Evolutionary conservation across 2,113 vertebrate genomes (phyloP).

Genomic region (Hypomesus transpacificus): DNA sequence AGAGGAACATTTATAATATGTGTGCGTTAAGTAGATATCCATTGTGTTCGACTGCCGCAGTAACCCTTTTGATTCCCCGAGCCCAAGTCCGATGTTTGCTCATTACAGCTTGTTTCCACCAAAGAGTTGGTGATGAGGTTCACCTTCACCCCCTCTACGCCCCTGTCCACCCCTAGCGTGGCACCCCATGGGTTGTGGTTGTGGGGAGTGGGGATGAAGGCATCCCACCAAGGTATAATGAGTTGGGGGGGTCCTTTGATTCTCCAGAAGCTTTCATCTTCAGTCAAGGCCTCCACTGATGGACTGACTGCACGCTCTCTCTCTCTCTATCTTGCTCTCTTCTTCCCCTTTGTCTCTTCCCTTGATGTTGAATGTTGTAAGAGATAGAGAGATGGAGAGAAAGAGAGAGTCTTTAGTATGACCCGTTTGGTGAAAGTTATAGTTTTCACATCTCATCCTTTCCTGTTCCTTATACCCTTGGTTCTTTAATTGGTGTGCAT

Average conservation of each 20-base stretch:
- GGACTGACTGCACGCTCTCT: constrained; percentile 51
- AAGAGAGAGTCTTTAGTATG: constrained; percentile 50
- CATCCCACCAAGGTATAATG: constrained; percentile 63
- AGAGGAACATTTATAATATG: neutral
- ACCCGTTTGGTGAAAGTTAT: constrained; percentile 43
- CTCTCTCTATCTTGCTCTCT: constrained; percentile 38
- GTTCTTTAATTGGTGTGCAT: constrained; percentile 57
- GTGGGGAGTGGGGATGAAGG: constrained; percentile 45
- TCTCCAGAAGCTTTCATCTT: constrained; percentile 67
- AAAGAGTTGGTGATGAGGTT: neutral
- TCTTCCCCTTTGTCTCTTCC: constrained; percentile 60
- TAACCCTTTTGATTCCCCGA: neutral
- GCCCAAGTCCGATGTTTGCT: neutral
- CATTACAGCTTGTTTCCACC: constrained; percentile 13
- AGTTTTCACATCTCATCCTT: constrained; percentile 35
- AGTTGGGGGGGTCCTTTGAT: constrained; percentile 65
- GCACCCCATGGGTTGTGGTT: constrained; percentile 30
- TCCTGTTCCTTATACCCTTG: constrained; percentile 28
- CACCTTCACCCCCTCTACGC: constrained; percentile 32
- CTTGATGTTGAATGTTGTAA: constrained; percentile 61
- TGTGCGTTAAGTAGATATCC: neutral
- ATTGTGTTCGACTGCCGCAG: neutral
- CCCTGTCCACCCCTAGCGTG: constrained; percentile 27
- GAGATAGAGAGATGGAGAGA: constrained; percentile 34
- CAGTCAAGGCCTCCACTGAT: constrained; percentile 59